These are phyloP conservation scores for Platyscapa corneri DNA, from an alignment of 1,140 invertebrate species.

Conservation along the genomic window DNA sequence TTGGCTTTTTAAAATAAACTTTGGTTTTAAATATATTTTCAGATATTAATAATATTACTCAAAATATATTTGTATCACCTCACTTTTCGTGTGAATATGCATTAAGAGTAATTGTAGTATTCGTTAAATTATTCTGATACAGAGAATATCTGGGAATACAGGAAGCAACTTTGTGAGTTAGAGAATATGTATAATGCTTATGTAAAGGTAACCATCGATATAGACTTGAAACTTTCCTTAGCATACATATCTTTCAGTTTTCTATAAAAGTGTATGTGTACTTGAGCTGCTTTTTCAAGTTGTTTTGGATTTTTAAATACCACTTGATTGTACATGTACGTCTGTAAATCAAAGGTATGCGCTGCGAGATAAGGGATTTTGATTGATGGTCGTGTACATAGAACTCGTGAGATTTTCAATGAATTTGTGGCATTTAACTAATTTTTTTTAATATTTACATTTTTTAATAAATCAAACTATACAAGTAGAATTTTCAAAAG, in stretches of 20 bases:
- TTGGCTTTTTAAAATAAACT: too few species aligned
- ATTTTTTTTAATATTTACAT: background rate
- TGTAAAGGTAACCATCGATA: background rate
- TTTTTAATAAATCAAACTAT: background rate
- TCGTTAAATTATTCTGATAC: background rate
- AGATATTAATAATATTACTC: too few species aligned
- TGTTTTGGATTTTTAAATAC: conserved; percentile 20
- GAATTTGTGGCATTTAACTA: background rate
- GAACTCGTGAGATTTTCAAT: background rate
- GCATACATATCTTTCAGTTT: background rate
- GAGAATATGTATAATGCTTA: background rate
- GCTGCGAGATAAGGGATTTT: conserved; percentile 10
- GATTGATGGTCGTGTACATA: background rate
- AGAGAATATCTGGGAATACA: background rate
- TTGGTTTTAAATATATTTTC: too few species aligned
- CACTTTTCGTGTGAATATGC: too few species aligned
- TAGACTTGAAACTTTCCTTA: background rate
- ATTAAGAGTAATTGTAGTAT: background rate
- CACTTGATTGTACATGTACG: background rate
- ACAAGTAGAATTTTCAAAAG: too few species aligned
- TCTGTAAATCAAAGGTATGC: background rate
- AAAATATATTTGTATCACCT: too few species aligned
- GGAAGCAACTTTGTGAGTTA: background rate
- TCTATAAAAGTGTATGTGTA: background rate
- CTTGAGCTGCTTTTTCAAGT: background rate